Percentiles rank a stretch among this genome's conserved stretches.
Conservation (phyloP, 1,140 invertebrate genomes). For the Lethocerus indicus region DNA sequence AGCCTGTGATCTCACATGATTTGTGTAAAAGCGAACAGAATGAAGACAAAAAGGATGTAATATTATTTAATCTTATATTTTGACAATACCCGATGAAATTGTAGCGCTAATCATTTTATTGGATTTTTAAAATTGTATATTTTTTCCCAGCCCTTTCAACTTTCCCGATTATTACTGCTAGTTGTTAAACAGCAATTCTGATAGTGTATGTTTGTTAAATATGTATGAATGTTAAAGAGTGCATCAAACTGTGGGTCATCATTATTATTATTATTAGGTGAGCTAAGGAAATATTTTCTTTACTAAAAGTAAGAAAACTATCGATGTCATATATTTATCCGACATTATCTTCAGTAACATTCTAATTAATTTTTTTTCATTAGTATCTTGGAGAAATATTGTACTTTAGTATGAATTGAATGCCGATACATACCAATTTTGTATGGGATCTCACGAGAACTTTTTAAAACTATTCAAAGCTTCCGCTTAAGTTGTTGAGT, state of each 20-base stretch:
- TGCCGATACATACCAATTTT: background rate
- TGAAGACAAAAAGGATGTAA: background rate
- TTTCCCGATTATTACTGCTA: no score
- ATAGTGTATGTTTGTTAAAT: no score
- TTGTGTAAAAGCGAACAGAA: background rate
- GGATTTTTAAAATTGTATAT: background rate
- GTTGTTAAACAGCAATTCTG: no score
- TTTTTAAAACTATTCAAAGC: background rate
- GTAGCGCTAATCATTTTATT: background rate
- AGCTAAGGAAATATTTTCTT: no score
- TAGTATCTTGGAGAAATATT: background rate
- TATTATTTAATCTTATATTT: background rate
- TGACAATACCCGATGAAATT: background rate
- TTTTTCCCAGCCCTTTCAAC: background rate
- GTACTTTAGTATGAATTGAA: background rate
- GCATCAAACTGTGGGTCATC: no score
- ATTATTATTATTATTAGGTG: no score
- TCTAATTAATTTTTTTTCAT: background rate
- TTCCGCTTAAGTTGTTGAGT: background rate
- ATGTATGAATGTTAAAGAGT: no score
- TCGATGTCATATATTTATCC: background rate
- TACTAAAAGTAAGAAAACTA: background rate
- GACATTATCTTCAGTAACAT: background rate
- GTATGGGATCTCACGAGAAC: background rate
- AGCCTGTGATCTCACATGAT: slow-evolving; percentile 6